Percentiles rank a stretch among this genome's conserved stretches.
phyloP scores from a whole-genome alignment of 2,113 vertebrate species.

The Illadopsis cleaveri region DNA sequence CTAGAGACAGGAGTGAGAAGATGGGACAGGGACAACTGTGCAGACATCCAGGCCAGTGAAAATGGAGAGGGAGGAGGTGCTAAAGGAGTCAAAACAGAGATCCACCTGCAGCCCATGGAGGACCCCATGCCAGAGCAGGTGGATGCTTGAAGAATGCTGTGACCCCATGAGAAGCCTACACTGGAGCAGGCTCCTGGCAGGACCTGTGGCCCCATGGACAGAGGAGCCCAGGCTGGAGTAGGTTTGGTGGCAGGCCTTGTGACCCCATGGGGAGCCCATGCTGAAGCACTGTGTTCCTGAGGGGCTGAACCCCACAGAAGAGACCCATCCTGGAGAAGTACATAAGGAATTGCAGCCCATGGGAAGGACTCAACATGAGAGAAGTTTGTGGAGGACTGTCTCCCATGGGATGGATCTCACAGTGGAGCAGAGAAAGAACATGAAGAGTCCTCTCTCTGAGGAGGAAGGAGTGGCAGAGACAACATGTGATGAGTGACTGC shows the following conservation, averaged over 20 bases:
- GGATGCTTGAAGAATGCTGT: too few relatives aligned
- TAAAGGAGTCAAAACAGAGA: background rate
- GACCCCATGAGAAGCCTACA: background rate
- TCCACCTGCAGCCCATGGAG: background rate
- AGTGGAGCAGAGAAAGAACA: background rate
- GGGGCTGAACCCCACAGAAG: background rate
- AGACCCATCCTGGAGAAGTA: background rate
- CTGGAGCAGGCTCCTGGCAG: background rate
- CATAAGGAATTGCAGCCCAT: background rate
- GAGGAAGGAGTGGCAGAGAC: background rate
- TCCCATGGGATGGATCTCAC: background rate
- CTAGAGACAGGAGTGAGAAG: background rate
- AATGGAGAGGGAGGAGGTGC: background rate
- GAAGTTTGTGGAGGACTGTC: fast-evolving
- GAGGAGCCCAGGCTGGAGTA: background rate
- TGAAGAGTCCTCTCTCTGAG: background rate
- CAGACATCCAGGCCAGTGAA: background rate
- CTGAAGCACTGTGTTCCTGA: background rate
- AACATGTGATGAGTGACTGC: fast-evolving
- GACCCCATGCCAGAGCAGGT: background rate
- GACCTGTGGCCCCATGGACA: background rate
- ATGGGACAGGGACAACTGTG: background rate
- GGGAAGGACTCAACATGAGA: background rate
- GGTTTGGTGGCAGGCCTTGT: background rate
- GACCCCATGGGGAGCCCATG: too few relatives aligned